Evolutionary conservation across 2,888 invertebrate species (phyloP), one percentile per base, ranked within the genome.

Genomic region (Ischnus inquisitorius): DNA sequence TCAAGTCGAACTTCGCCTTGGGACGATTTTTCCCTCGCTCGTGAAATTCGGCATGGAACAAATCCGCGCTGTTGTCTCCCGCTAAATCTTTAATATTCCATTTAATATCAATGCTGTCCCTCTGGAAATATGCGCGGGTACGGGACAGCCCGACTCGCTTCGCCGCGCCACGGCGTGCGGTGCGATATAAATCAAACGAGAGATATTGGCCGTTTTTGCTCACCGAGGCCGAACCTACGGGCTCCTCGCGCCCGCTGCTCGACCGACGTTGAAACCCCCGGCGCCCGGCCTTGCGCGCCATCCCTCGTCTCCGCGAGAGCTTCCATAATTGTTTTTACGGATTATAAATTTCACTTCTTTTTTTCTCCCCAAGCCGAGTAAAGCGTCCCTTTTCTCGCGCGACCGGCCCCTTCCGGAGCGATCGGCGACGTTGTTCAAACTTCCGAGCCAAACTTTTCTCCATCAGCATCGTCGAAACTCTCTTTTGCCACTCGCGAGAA

Each of bases 251-350:
- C 72, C 77, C 62, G 39, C 39, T 75, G 64, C 48, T 64, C 74
- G 28, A 64, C 74, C 46, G 34, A 28, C 57, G 60, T 72, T n/a
- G 60, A 48, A 76, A 57, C 57, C 57, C 54, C 65, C 60, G 39
- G 67, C 54, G 57, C 48, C 39, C 41, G 22, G 28, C 62, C 28
- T 28, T 14, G 3, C 46, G 16, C 6, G 12, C 54, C n/a, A 25
- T 43, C 34, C 5, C 14, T 14, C 74, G 67, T 34, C 71, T 68
- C 48, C 57, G 68, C 77, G 87, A 88, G 84, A 88, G 84, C 83
- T 81, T 85, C 87, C 88, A 90, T 92, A 92, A 92, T 92, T 92
- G 92, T 92, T 92, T 92, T 92, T 92, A 92, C 91, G 92, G 92
- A 92, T 92, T 92, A 92, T 92, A 92, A 92, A 92, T 92, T 92